Base-by-base conservation (phyloP, 2,113 vertebrate species). In the Castor canadensis region DNA sequence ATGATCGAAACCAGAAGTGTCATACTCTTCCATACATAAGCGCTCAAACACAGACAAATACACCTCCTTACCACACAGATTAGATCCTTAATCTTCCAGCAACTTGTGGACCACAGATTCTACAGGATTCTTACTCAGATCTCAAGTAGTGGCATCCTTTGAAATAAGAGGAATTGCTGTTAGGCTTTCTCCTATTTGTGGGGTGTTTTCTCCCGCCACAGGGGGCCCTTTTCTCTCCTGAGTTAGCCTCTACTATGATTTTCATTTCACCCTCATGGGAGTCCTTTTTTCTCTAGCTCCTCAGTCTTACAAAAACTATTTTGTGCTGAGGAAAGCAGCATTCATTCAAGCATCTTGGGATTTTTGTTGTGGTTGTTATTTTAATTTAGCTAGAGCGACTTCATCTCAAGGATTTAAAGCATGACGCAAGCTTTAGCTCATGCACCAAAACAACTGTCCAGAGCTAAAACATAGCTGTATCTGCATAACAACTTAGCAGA, bases 401-500 rank as follows among this genome's bases (percentile, higher is more conserved):
- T 91, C 75, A 58, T 72, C 79, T 58, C 43, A 32, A 89, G 81
- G 90, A 95, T 83, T 88, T 88, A 97, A 95, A 95, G n/a, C 81
- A 32, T 24, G 87, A 40, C 72, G 83, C 64, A 80, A 89, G 89
- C 81, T 86, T 79, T 24, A 89, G 38, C 60, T 93, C 73, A 13
- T 7, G 87, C 96, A 96, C 96, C 88, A 95, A 95, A 97, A 92
- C 77, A 95, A 62, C 3, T 11, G 81, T 90, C 64, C 40, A 64
- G 75, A 89, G 95, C 32, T 85, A 88, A 96, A 85, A 95, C 40
- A 87, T 66, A 83, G 26, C 62, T 77, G 67, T 30, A 96, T 93
- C 96, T 97, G 88, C 95, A 90, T 97, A 97, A 94, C 89, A 96
- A 81, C 95, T 92, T 91, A 95, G 69, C 81, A 80, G 67, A 85